Evolutionary conservation across 30 jellyfish, hydroid and myxozoan species (phyloP).

Genomic region (Hydra vulgaris): DNA sequence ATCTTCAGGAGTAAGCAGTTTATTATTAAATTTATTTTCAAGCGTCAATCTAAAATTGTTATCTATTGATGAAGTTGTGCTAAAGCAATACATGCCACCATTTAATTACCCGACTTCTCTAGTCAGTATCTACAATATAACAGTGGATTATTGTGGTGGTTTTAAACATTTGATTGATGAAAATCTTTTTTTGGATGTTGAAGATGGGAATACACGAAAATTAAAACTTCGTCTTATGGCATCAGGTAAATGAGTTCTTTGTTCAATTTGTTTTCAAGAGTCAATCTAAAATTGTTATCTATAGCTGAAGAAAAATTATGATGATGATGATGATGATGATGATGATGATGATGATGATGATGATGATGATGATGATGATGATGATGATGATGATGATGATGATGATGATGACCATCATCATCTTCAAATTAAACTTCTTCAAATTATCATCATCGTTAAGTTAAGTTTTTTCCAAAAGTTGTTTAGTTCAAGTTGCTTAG

Average conservation of each 20-base stretch:
- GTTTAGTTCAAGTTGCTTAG: no score
- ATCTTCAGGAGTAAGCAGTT: not conserved
- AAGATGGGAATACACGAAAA: constrained; percentile 79
- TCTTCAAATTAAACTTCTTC: no score
- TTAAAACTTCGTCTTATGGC: constrained; percentile 18
- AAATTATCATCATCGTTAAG: no score
- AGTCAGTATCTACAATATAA: constrained; percentile 26
- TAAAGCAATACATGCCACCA: constrained; percentile 23
- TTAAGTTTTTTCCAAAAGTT: no score
- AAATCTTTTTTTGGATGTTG: constrained; percentile 54
- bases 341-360: no score
- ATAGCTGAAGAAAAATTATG: no score
- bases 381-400: no score
- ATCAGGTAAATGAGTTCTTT: not conserved
- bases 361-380: no score
- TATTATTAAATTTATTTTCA: not conserved
- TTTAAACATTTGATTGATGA: constrained; percentile 32
- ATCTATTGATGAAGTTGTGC: not conserved
- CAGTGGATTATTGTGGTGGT: constrained; percentile 71
- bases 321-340: no score
- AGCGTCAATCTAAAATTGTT: not conserved
- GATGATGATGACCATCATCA: no score
- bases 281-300: no score
- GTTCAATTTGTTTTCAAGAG: no score
- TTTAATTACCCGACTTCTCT: constrained; percentile 62